Evolutionary conservation across 1,140 invertebrate species (phyloP).

Genomic region (Ceratitis capitata): DNA sequence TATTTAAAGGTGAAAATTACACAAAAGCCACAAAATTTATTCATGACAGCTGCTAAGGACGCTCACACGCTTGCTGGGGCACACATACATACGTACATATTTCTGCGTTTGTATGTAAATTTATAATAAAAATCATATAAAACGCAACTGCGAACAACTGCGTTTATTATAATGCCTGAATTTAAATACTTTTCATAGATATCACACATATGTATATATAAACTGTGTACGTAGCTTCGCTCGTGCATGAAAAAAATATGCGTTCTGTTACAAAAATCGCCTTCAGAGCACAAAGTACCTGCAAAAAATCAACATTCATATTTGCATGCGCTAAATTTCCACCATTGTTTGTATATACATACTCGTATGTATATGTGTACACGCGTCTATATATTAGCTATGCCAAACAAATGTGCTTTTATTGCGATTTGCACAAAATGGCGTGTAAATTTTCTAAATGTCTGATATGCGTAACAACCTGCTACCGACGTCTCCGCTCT

Average conservation of each 20-base stretch:
- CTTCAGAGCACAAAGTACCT: not conserved
- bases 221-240: not conserved
- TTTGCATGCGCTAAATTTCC: not conserved
- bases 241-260: slow-evolving; percentile 17
- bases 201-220: not conserved
- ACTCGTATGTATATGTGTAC: not conserved
- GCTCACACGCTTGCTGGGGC: no score
- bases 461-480: not conserved
- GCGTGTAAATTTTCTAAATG: not conserved
- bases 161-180: slow-evolving; percentile 5
- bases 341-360: not conserved
- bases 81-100: not conserved
- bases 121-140: not conserved
- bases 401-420: not conserved
- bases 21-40: not conserved
- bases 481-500: not conserved
- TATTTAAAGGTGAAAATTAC: not conserved
- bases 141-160: not conserved
- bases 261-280: not conserved
- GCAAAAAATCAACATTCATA: no score
- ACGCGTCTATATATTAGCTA: not conserved
- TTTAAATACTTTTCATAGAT: slow-evolving; percentile 5
- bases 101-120: not conserved
- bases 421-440: not conserved
- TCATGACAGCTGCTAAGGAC: slow-evolving; percentile 8